A percentile compares a stretch with the other conserved stretches of the same genome.
Evolutionary conservation across 2,113 vertebrate genomes (phyloP).

Genomic region (Oryzias melastigma): DNA sequence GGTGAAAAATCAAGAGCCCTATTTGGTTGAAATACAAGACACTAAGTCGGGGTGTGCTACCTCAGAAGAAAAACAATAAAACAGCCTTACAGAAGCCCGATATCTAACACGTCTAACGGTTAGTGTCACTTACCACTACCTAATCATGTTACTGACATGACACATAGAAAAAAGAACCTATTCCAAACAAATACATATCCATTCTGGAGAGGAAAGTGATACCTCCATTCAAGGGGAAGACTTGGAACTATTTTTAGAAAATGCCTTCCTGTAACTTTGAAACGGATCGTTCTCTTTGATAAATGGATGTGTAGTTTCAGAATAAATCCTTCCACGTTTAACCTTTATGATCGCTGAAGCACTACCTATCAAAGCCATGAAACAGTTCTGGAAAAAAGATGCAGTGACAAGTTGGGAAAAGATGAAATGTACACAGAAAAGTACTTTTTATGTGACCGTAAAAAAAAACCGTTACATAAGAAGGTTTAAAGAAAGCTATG

Average conservation of each 20-base stretch:
- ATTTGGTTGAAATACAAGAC: conserved; percentile 70
- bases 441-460: too few relatives aligned
- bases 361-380: conserved; percentile 7
- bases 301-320: conserved; percentile 41
- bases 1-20: conserved; percentile 63
- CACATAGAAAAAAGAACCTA: conserved; percentile 35
- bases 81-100: conserved; percentile 40
- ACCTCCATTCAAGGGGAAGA: neutral
- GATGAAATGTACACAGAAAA: too few relatives aligned
- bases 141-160: conserved; percentile 43
- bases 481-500: conserved; percentile 28
- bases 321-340: conserved; percentile 47
- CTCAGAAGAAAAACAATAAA: conserved; percentile 37
- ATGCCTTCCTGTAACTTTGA: conserved; percentile 1
- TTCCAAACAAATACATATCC: conserved; percentile 45
- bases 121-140: conserved; percentile 54
- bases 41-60: conserved; percentile 69
- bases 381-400: neutral
- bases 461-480: too few relatives aligned
- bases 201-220: conserved; percentile 30
- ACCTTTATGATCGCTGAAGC: conserved; percentile 38
- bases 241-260: neutral
- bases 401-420: too few relatives aligned
- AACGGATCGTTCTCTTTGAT: conserved; percentile 20
- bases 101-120: conserved; percentile 55